These are phyloP conservation scores for Conus ventricosus DNA, from an alignment of 1,140 invertebrate genomes.

Conservation along the genomic window DNA sequence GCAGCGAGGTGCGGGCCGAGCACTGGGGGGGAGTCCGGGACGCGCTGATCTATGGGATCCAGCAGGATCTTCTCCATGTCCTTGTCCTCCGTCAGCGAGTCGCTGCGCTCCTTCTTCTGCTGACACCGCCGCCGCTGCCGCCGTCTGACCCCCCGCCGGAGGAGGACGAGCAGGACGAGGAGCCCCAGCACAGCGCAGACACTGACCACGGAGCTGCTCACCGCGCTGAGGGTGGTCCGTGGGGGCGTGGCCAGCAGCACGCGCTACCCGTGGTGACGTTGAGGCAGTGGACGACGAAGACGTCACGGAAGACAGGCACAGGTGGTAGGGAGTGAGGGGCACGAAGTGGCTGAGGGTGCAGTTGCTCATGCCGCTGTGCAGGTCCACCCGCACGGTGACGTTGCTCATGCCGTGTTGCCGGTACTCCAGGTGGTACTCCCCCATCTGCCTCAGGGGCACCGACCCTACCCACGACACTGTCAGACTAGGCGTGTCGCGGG, in stretches of 20 bases:
- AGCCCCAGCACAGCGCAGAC: slow-evolving; percentile 47
- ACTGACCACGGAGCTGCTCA: slow-evolving; percentile 63
- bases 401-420: not conserved
- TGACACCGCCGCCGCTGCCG: slow-evolving; percentile 71
- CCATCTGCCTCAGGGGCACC: slow-evolving; percentile 65
- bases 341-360: slow-evolving; percentile 74
- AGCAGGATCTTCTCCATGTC: slow-evolving; percentile 72
- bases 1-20: slow-evolving; percentile 66
- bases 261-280: slow-evolving; percentile 61
- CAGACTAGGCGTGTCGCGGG: slow-evolving; percentile 70
- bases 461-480: slow-evolving; percentile 76
- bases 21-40: slow-evolving; percentile 60
- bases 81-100: slow-evolving; percentile 55
- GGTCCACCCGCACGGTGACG: slow-evolving; percentile 50
- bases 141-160: slow-evolving; percentile 58
- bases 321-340: slow-evolving; percentile 73
- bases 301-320: slow-evolving; percentile 73
- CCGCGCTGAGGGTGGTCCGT: slow-evolving; percentile 47
- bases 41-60: slow-evolving; percentile 47
- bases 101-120: slow-evolving; percentile 13
- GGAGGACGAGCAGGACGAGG: slow-evolving; percentile 61
- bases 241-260: slow-evolving; percentile 44
- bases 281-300: slow-evolving; percentile 73
- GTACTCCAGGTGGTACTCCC: slow-evolving; percentile 74
- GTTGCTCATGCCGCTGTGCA: slow-evolving; percentile 58